These are phyloP conservation scores for Diprion similis DNA, from an alignment of 1,140 invertebrate genomes.

Conservation along the genomic window DNA sequence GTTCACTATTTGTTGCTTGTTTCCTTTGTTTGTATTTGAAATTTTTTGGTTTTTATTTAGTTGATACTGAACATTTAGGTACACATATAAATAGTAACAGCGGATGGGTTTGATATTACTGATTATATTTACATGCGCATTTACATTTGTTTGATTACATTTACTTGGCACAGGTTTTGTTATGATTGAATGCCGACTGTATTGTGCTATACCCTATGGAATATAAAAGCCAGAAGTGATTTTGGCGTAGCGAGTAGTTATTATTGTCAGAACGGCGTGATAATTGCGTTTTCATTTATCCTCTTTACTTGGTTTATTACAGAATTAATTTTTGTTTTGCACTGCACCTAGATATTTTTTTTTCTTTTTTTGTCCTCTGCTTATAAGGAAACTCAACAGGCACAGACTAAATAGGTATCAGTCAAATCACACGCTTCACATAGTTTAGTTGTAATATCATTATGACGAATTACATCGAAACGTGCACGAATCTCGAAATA, in stretches of 20 bases:
- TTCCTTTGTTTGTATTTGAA: conserved; percentile 16
- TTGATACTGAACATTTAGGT: too few species aligned
- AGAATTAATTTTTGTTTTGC: neutral
- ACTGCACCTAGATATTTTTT: conserved; percentile 4
- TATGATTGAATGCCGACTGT: neutral
- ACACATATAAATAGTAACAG: conserved; percentile 1
- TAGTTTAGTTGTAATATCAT: neutral
- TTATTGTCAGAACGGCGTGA: neutral
- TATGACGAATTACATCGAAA: too few species aligned
- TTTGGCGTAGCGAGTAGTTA: neutral
- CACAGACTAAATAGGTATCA: neutral
- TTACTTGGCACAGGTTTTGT: conserved; percentile 13
- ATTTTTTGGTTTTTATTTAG: conserved; percentile 15
- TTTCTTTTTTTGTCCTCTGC: neutral
- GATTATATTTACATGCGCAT: neutral
- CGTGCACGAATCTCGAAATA: too few species aligned
- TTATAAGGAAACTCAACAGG: neutral
- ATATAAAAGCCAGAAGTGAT: neutral
- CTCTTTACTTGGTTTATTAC: neutral
- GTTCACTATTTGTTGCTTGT: conserved; percentile 31
- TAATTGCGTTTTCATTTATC: neutral
- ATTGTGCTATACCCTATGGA: neutral
- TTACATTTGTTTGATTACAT: conserved; percentile 9
- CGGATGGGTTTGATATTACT: neutral
- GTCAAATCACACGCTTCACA: neutral